Evolutionary conservation across 2,888 invertebrate species (phyloP).

Genomic region (Amphipyra berbera): DNA sequence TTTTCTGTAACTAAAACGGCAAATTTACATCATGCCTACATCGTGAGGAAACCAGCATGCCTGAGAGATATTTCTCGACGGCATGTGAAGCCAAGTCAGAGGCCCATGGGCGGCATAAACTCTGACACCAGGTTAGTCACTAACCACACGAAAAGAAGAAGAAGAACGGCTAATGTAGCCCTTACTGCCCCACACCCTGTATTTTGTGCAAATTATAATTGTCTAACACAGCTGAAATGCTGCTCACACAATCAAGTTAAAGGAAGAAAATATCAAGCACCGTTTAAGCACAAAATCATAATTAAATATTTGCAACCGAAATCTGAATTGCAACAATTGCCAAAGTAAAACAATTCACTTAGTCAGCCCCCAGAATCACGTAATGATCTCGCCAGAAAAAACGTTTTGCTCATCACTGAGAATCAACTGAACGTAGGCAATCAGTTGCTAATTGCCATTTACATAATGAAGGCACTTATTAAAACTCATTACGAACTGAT

Average conservation of each 20-base stretch:
- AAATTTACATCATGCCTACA: no score
- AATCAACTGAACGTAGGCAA: constrained; percentile 23
- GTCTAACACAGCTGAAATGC: neutral
- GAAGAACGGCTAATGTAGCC: no score
- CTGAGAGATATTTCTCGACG: no score
- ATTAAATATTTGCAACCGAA: neutral
- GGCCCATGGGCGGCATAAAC: no score
- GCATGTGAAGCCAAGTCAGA: no score
- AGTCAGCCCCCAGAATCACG: constrained; percentile 6
- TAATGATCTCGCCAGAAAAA: constrained; percentile 22
- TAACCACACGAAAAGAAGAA: no score
- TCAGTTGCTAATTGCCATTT: constrained; percentile 45
- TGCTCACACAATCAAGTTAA: neutral
- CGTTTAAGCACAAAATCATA: constrained; percentile 1
- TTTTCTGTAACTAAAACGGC: no score
- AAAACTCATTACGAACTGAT: constrained; percentile 15
- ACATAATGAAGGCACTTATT: constrained; percentile 42
- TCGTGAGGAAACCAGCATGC: no score
- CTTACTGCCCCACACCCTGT: no score
- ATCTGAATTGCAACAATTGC: constrained; percentile 10
- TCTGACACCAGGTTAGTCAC: no score
- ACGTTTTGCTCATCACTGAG: neutral
- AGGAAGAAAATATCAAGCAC: neutral
- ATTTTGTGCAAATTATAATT: neutral
- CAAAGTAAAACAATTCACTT: constrained; percentile 22